Evolutionary conservation across 2,113 vertebrate species (phyloP), one percentile per base, ranked within the genome.

Genomic region (Neodontobutis hainanensis): DNA sequence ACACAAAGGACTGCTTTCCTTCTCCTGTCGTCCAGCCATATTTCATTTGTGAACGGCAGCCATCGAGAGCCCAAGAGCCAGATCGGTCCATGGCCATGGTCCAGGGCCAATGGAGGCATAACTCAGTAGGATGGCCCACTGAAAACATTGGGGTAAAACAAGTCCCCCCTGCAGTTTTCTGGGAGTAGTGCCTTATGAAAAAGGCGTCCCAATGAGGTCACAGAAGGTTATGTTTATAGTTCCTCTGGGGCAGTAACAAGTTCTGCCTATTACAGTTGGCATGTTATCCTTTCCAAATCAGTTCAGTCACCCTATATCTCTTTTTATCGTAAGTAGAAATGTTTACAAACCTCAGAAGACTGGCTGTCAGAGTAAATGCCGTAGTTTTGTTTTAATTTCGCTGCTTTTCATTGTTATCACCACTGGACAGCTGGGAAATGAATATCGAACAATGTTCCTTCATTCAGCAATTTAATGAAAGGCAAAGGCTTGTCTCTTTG

Each of bases 391-490:
- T 68, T 66, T 34, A 10, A 14, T 74, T 68, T 49, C 40, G 55
- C 50, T 58, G 53, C 49, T 61, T 51, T 66, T 70, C 5, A 8
- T 63, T 12, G 3, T 70, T 82, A 78, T 80, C 73, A 48, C 59
- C 61, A 52, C 32, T 60, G 60, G 67, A 59, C 72, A 77, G 75
- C 50, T 5, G 16, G 50, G 55, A 68, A 63, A 50, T 19, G 36
- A 45, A 57, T 36, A 58, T 69, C 55, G 71, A 77, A 75, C 59
- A 53, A 50, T 34, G 42, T 38, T 63, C 73, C 64, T 57, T 77
- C 78, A 77, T 79, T 73, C 77, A 73, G 68, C 61, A 79, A 81
- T 77, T 77, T 48, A 82, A 82, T 81, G 72, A 78, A 77, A 77
- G 60, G 35, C 16, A 53, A 60, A 77, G 61, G 50, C 63, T 55